Percentiles rank a stretch among this genome's conserved stretches.
Evolutionary conservation across 2,797 vertebrate genomes (phyloP).

Genomic region (Acestrorhynchus altus): DNA sequence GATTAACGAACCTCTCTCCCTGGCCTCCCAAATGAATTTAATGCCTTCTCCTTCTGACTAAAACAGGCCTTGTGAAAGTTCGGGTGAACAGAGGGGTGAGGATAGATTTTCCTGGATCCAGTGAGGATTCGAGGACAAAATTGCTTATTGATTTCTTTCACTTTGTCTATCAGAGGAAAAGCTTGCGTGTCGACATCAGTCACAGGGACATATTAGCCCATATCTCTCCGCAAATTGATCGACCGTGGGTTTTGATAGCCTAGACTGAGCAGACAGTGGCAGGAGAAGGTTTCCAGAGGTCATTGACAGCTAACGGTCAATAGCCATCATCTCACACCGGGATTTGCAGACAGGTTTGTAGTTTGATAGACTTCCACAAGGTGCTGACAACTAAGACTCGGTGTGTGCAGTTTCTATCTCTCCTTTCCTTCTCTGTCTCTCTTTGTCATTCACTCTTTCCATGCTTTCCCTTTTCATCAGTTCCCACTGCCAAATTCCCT

Average conservation of each 20-base stretch:
- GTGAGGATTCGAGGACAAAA: constrained; percentile 73
- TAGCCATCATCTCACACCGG: constrained; percentile 66
- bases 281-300: constrained; percentile 64
- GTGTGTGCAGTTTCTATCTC: constrained; percentile 12
- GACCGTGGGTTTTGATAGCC: constrained; percentile 60
- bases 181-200: constrained; percentile 72
- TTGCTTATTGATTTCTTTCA: constrained; percentile 81
- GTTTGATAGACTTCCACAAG: constrained; percentile 50
- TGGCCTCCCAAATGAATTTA: constrained; percentile 35
- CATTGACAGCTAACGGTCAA: constrained; percentile 56
- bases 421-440: not conserved
- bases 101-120: constrained; percentile 72
- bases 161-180: constrained; percentile 73
- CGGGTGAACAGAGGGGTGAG: constrained; percentile 58
- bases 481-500: constrained; percentile 48
- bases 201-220: constrained; percentile 61
- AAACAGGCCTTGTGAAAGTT: constrained; percentile 36
- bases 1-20: constrained; percentile 46
- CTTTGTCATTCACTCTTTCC: not conserved
- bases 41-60: constrained; percentile 43
- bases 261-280: constrained; percentile 62
- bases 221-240: constrained; percentile 76
- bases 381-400: constrained; percentile 26
- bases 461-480: not conserved
- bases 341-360: constrained; percentile 50